A percentile compares a stretch with the other conserved stretches of the same genome.
Evolutionary conservation across 2,797 vertebrate species (phyloP).

Genomic region (Phyllotis vaccarum): DNA sequence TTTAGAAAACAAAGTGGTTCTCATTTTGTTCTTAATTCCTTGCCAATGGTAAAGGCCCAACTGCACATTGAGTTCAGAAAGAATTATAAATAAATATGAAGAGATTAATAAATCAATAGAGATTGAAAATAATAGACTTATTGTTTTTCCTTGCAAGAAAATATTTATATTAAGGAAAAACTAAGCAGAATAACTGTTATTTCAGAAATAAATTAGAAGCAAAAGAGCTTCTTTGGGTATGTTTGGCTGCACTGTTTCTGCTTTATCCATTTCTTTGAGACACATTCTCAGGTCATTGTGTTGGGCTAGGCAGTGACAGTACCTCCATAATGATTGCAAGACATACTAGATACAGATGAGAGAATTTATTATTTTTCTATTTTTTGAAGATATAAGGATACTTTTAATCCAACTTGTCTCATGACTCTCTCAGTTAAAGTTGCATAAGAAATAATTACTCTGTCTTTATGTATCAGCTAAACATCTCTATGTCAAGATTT

Average conservation of each 20-base stretch:
- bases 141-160: neutral
- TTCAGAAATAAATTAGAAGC: neutral
- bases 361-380: neutral
- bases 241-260: neutral
- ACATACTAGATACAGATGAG: neutral
- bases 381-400: neutral
- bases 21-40: neutral
- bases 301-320: neutral
- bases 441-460: neutral
- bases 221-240: neutral
- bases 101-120: neutral
- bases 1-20: neutral
- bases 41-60: neutral
- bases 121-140: neutral
- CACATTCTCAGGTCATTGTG: neutral
- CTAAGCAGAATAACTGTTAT: neutral
- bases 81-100: neutral
- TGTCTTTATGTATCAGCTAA: neutral
- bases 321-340: neutral
- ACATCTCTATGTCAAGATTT: neutral
- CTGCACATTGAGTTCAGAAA: neutral
- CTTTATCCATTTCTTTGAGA: neutral
- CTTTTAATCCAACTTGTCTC: neutral
- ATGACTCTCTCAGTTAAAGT: neutral
- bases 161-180: neutral